Evolutionary conservation across 2,888 invertebrate genomes (phyloP).

Genomic region (Bruchidius siliquastri): DNA sequence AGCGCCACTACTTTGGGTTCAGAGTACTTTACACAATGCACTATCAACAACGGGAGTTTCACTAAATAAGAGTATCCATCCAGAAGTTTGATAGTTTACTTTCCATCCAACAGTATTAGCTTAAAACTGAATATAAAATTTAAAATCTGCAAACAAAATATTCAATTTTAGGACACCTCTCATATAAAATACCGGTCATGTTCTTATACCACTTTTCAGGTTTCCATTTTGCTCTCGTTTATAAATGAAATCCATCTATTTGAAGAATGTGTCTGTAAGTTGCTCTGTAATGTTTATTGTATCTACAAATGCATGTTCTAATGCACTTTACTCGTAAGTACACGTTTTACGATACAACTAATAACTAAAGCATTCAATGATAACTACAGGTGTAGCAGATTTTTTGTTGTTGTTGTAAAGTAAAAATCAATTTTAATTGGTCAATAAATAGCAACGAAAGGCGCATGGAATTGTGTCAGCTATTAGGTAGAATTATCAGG

Average conservation of each 20-base stretch:
- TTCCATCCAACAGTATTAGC: too few species aligned
- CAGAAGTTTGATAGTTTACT: too few species aligned
- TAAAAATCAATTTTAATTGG: background rate
- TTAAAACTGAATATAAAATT: too few species aligned
- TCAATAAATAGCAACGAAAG: background rate
- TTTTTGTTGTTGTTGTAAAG: background rate
- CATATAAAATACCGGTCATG: too few species aligned
- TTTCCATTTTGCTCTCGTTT: background rate
- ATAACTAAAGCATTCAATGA: background rate
- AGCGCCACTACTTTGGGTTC: too few species aligned
- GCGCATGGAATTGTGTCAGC: background rate
- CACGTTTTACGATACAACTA: background rate
- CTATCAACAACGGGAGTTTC: too few species aligned
- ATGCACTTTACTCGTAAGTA: background rate
- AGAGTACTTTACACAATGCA: too few species aligned
- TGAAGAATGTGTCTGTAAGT: background rate
- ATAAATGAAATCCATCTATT: background rate
- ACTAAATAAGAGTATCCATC: too few species aligned
- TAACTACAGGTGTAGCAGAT: background rate
- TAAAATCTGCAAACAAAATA: too few species aligned
- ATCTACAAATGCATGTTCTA: background rate
- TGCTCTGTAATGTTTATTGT: too few species aligned
- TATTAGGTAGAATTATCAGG: background rate
- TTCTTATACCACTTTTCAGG: background rate
- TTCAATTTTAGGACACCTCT: too few species aligned